Conservation (phyloP, 2,888 invertebrate genomes). For the Trissoscelio sp. region DNA sequence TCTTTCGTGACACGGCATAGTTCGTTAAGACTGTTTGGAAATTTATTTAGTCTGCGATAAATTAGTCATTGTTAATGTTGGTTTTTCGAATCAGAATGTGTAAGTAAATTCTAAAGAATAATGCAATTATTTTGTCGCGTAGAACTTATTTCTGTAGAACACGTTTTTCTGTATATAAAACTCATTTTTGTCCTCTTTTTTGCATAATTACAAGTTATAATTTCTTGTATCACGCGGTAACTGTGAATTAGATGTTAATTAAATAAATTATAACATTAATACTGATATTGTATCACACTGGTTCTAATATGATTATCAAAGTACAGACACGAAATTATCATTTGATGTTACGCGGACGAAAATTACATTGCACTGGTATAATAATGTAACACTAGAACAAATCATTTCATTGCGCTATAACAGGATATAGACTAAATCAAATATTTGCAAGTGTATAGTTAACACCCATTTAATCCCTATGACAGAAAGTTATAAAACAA, state of each 20-base stretch:
- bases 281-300: no score
- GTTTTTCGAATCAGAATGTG: constrained; percentile 7
- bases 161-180: no score
- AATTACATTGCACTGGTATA: not conserved
- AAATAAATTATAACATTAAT: not conserved
- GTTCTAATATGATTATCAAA: not conserved
- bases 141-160: constrained; percentile 12
- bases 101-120: constrained; percentile 18
- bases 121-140: constrained; percentile 27
- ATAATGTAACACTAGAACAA: not conserved
- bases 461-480: no score
- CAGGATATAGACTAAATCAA: not conserved
- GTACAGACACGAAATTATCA: not conserved
- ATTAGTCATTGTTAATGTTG: constrained; percentile 29
- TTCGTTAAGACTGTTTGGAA: constrained; percentile 22
- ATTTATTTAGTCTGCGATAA: constrained; percentile 38
- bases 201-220: no score
- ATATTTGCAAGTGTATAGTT: not conserved
- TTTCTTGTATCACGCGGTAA: not conserved
- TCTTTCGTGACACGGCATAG: not conserved
- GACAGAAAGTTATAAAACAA: no score
- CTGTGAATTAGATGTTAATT: not conserved
- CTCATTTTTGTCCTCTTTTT: no score
- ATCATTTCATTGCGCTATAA: not conserved
- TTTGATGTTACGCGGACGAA: not conserved